Evolutionary conservation across 2,888 invertebrate species (phyloP).

Genomic region (Zele albiditarsus): DNA sequence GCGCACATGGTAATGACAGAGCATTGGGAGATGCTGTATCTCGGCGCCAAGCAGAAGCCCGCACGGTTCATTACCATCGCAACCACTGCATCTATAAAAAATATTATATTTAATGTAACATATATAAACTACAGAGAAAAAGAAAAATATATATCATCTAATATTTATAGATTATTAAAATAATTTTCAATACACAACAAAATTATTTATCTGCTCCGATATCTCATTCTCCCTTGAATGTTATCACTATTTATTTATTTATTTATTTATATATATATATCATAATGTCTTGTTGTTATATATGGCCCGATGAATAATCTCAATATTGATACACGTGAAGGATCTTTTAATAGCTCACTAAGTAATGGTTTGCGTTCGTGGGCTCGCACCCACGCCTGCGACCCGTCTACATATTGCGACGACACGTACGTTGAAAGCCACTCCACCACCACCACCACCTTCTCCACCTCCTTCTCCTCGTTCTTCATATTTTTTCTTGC

Average conservation of each 20-base stretch:
- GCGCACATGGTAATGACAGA: slow-evolving; percentile 67
- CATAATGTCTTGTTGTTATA: slow-evolving; percentile 12
- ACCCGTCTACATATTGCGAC: slow-evolving; percentile 34
- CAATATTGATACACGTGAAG: slow-evolving; percentile 43
- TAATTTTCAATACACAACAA: not conserved
- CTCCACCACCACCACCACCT: slow-evolving; percentile 33
- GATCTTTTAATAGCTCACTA: slow-evolving; percentile 41
- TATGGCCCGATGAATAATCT: slow-evolving; percentile 30
- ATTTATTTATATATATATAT: slow-evolving; percentile 1
- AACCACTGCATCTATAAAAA: not conserved
- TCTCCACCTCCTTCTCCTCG: no score
- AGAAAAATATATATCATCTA: not conserved
- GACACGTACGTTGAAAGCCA: slow-evolving; percentile 49
- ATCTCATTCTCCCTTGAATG: not conserved
- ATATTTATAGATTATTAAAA: not conserved
- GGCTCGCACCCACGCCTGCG: slow-evolving; percentile 43
- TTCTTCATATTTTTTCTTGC: not conserved
- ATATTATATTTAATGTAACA: no score
- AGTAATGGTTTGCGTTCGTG: slow-evolving; percentile 39
- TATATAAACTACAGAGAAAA: no score
- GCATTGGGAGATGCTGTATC: slow-evolving; percentile 59
- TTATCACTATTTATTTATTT: not conserved
- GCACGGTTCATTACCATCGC: slow-evolving; percentile 42
- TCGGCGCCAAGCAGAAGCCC: slow-evolving; percentile 64
- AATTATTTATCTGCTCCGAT: not conserved